Base-by-base conservation (phyloP, 2,113 vertebrate species). In the Alexandromys fortis region DNA sequence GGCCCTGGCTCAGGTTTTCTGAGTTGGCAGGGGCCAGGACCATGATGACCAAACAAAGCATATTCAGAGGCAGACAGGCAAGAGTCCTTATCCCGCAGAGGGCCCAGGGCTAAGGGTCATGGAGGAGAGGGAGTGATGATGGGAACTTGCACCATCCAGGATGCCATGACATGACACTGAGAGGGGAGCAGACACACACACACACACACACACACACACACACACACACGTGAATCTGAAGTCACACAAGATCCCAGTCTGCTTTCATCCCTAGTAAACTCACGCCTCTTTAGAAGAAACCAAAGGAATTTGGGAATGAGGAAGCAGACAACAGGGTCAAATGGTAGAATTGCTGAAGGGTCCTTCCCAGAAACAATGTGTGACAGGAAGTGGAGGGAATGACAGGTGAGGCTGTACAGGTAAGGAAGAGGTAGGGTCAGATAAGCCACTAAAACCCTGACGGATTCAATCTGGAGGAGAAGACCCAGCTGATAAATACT, bases 381-480 rank as follows among this genome's bases (percentile, higher is more conserved):
- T 86, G 68, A 92, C 68, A 79, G 89, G 86, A 89, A 92, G 19
- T 28, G 6, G 4, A 11, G 9, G 19, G 52, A 24, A 55, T 9
- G 33, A 24, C 38, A 2, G 61, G 52, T 21, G 3, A 8, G 0
- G 26, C 75, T 30, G 35, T 86, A 58, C 91, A 94, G 87, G 83
- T 93, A 42, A 91, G 79, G 61, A 72, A 55, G 63, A 76, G 0
- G 0, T 0, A 0, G 52, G 63, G 67, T 75, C 88, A 68, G 5
- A 79, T 82, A 90, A 97, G 75, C 94, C 88, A 42, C 30, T 75
- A 89, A 96, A 96, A 86, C 52, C 91, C 92, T 65, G 82, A 78
- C 7, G 77, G 77, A 94, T 92, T 87, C 94, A 78, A 17, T 72
- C 94, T 92, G 88, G 72, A 90, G 30, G 58, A 61, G 42, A 67